phyloP scores from a whole-genome alignment of 2,888 invertebrate genomes.

The Phortica magna region DNA sequence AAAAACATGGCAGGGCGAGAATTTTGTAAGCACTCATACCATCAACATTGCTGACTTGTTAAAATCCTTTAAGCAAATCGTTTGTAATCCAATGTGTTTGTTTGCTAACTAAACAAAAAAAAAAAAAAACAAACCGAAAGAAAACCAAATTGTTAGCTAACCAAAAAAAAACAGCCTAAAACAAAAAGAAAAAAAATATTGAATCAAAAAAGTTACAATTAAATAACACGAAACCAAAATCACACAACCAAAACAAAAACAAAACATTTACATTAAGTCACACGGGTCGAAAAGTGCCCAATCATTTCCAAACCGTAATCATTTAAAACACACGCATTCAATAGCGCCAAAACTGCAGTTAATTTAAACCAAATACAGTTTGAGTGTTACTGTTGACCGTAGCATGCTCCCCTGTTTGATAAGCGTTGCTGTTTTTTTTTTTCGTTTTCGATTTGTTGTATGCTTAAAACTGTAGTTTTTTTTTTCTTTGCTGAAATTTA shows the following conservation, averaged over 20 bases:
- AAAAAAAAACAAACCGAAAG: background rate
- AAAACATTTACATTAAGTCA: background rate
- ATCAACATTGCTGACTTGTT: conserved; percentile 33
- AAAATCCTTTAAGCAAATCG: conserved; percentile 32
- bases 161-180: background rate
- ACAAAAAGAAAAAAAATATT: background rate
- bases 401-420: background rate
- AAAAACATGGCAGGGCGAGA: conserved; percentile 72
- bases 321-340: background rate
- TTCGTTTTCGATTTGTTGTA: background rate
- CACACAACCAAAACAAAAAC: conserved; percentile 3
- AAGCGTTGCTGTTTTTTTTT: background rate
- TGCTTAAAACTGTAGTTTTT: conserved; percentile 11
- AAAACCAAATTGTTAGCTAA: conserved; percentile 6
- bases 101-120: conserved; percentile 1
- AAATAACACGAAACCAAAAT: background rate
- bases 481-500: background rate
- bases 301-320: background rate
- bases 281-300: background rate
- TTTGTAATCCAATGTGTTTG: conserved; percentile 24
- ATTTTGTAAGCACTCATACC: conserved; percentile 70
- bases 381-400: conserved; percentile 3
- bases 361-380: background rate
- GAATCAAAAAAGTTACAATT: background rate
- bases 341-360: background rate